These are phyloP conservation scores for Gymnocephalus cernua DNA, from an alignment of 2,113 vertebrate genomes.

Conservation along the genomic window DNA sequence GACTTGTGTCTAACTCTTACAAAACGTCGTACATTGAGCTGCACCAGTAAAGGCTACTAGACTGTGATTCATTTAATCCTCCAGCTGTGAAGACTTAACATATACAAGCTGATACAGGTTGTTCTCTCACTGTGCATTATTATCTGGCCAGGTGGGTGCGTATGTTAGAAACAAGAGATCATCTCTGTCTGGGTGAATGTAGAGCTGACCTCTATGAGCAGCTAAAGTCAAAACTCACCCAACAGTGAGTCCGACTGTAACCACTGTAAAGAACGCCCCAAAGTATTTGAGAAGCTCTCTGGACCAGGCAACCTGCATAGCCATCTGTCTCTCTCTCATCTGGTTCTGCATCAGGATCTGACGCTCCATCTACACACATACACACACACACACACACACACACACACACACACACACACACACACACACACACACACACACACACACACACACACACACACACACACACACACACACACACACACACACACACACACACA, in stretches of 20 bases:
- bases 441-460: conserved; percentile 1
- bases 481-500: neutral
- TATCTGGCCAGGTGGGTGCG: neutral
- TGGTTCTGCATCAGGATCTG: conserved; percentile 92
- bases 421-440: neutral
- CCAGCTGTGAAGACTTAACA: conserved; percentile 16
- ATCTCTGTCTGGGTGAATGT: neutral
- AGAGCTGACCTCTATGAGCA: neutral
- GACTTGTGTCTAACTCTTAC: neutral
- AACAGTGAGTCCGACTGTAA: conserved; percentile 81
- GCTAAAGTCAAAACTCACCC: conserved; percentile 76
- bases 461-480: conserved; percentile 3
- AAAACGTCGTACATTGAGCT: neutral
- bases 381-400: conserved; percentile 2
- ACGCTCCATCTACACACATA: conserved; percentile 87
- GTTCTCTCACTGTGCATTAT: neutral
- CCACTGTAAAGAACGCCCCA: conserved; percentile 85
- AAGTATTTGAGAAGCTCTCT: conserved; percentile 92
- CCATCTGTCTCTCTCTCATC: conserved; percentile 92
- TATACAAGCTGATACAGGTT: neutral
- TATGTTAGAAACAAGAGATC: neutral
- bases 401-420: neutral
- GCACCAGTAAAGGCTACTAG: conserved; percentile 25
- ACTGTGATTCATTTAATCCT: conserved; percentile 9
- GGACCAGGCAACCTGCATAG: conserved; percentile 92